Percentiles rank a stretch among this genome's conserved stretches.
These are phyloP conservation scores for Bucco capensis DNA, from an alignment of 2,113 vertebrate species.

Conservation along the genomic window DNA sequence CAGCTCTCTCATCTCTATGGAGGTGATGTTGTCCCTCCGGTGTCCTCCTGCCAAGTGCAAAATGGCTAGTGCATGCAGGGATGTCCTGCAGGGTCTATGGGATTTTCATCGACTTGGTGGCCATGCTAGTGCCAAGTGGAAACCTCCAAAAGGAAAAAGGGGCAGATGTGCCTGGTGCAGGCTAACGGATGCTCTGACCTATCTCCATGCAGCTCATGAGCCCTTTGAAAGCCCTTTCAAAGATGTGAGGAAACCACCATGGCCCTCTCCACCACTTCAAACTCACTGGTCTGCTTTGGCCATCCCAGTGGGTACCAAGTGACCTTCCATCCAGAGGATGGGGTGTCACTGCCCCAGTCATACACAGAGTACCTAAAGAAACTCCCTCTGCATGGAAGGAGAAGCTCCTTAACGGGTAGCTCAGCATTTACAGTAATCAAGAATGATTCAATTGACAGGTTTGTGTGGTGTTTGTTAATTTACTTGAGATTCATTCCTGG, in stretches of 20 bases:
- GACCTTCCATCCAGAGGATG: background rate
- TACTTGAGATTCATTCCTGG: conserved; percentile 71
- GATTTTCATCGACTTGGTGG: background rate
- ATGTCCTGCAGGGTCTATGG: background rate
- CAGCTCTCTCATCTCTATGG: background rate
- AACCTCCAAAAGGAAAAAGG: background rate
- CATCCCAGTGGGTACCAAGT: background rate
- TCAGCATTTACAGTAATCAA: conserved; percentile 64
- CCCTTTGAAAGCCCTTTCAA: background rate
- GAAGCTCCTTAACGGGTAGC: background rate
- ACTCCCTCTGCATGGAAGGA: background rate
- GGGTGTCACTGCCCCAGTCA: background rate
- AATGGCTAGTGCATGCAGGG: background rate
- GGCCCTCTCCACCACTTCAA: background rate
- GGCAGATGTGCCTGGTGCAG: background rate
- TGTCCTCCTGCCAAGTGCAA: background rate
- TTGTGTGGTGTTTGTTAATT: conserved; percentile 77
- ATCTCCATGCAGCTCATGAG: background rate
- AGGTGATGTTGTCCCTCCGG: background rate
- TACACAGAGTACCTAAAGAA: background rate
- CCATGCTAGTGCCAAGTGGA: accelerated
- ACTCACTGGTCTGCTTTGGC: background rate
- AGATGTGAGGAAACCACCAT: background rate
- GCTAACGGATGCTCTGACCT: background rate
- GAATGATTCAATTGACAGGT: conserved; percentile 74